Evolutionary conservation across 1,140 invertebrate genomes (phyloP).

Genomic region (Drosophila tsacasi): DNA sequence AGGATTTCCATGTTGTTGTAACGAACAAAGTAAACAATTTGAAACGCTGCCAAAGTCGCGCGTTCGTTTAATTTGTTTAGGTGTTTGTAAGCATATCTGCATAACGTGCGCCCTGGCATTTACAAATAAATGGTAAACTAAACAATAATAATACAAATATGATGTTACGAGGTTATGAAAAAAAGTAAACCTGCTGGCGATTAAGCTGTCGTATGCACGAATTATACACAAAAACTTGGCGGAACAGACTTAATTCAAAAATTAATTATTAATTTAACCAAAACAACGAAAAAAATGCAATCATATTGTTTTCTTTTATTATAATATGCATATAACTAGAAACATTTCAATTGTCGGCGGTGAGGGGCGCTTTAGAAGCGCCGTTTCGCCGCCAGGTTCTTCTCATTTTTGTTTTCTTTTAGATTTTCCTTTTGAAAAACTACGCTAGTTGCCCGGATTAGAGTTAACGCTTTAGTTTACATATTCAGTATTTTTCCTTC

Average conservation of each 20-base stretch:
- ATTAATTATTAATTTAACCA: conserved; percentile 50
- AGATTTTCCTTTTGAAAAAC: conserved; percentile 50
- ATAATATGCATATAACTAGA: conserved; percentile 65
- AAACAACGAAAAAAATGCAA: conserved; percentile 50
- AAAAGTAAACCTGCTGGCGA: conserved; percentile 44
- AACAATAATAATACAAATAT: conserved; percentile 79
- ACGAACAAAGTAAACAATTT: conserved; percentile 50
- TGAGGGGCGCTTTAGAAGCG: conserved; percentile 62
- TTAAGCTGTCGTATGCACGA: conserved; percentile 65
- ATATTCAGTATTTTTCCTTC: conserved; percentile 55
- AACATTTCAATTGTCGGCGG: conserved; percentile 55
- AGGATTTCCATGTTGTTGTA: conserved; percentile 53
- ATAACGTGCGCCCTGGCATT: conserved; percentile 18
- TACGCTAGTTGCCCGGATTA: conserved; percentile 54
- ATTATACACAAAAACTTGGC: conserved; percentile 74
- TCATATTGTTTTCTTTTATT: conserved; percentile 67
- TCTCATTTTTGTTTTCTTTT: conserved; percentile 21
- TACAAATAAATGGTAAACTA: conserved; percentile 46
- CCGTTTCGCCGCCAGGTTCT: conserved; percentile 35
- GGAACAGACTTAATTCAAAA: conserved; percentile 52
- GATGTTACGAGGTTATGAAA: conserved; percentile 22
- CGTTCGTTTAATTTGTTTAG: conserved; percentile 14
- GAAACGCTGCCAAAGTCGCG: conserved; percentile 43
- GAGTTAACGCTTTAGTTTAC: conserved; percentile 66
- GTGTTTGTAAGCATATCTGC: conserved; percentile 17